Evolutionary conservation across 2,113 vertebrate genomes (phyloP).

Genomic region (Capreolus pygargus): DNA sequence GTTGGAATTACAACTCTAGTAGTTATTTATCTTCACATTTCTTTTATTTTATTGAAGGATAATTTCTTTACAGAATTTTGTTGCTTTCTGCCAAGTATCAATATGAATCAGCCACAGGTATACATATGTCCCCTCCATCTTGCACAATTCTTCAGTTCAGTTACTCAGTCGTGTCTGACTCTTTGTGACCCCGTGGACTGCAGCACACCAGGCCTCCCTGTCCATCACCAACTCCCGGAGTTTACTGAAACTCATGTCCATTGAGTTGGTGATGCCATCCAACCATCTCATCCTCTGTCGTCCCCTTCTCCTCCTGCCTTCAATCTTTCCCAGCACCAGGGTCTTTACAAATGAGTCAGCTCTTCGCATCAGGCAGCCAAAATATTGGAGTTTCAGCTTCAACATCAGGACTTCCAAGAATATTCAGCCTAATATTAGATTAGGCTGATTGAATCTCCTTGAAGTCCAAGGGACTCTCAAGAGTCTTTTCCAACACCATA

Average conservation of each 20-base stretch:
- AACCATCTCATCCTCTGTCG: not conserved
- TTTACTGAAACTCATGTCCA: not conserved
- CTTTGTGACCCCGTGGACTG: rapidly evolving
- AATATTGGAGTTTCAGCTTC: too few species aligned
- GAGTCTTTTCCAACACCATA: too few species aligned
- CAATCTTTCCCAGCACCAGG: not conserved
- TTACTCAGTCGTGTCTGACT: rapidly evolving
- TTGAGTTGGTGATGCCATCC: not conserved
- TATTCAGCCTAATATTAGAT: too few species aligned
- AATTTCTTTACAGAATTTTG: not conserved
- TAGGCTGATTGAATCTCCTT: too few species aligned
- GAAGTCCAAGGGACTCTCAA: too few species aligned
- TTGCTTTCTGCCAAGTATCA: not conserved
- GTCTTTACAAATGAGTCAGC: not conserved
- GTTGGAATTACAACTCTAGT: not conserved
- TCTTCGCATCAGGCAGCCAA: too few species aligned
- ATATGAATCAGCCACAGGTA: not conserved
- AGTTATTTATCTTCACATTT: not conserved
- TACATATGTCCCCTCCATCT: not conserved
- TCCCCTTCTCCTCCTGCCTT: not conserved
- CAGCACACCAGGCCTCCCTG: not conserved
- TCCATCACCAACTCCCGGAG: not conserved
- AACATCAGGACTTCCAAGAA: too few species aligned
- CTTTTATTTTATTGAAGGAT: not conserved
- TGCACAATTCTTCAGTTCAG: not conserved